Evolutionary conservation across 1,140 invertebrate species (phyloP).

Genomic region (Batillaria attramentaria): DNA sequence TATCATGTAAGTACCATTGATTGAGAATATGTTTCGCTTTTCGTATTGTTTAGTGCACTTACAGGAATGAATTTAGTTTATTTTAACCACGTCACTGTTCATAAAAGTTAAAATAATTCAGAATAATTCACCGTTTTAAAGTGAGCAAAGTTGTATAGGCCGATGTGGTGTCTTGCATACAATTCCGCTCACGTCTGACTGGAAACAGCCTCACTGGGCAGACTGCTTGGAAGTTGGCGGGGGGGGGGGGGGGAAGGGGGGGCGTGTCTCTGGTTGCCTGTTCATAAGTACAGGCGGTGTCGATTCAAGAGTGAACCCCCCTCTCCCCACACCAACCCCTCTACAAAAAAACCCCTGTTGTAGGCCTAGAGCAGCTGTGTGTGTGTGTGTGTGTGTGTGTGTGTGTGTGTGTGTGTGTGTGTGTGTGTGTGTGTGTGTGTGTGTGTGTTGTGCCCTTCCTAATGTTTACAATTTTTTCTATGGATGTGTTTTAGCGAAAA

Average conservation of each 20-base stretch:
- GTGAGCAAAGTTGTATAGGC: background rate
- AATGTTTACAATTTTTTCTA: too few relatives aligned
- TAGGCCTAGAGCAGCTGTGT: background rate
- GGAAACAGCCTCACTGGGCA: background rate
- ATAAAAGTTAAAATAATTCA: background rate
- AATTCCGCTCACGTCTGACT: background rate
- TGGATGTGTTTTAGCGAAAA: too few relatives aligned
- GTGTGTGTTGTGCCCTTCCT: too few relatives aligned
- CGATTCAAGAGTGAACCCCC: background rate
- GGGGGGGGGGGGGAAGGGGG: too few relatives aligned
- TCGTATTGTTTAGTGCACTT: background rate
- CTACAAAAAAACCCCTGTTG: background rate
- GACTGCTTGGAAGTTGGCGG: background rate
- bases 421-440: too few relatives aligned
- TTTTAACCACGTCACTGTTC: background rate
- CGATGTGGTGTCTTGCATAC: background rate
- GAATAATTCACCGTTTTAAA: background rate
- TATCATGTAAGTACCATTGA: background rate
- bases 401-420: too few relatives aligned
- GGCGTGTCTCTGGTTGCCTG: background rate
- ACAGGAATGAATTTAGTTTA: conserved; percentile 16
- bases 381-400: too few relatives aligned
- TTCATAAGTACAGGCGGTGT: background rate
- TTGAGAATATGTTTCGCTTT: background rate
- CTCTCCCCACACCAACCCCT: background rate